Base-by-base conservation (phyloP, 1,140 invertebrate species). In the Linepithema humile region DNA sequence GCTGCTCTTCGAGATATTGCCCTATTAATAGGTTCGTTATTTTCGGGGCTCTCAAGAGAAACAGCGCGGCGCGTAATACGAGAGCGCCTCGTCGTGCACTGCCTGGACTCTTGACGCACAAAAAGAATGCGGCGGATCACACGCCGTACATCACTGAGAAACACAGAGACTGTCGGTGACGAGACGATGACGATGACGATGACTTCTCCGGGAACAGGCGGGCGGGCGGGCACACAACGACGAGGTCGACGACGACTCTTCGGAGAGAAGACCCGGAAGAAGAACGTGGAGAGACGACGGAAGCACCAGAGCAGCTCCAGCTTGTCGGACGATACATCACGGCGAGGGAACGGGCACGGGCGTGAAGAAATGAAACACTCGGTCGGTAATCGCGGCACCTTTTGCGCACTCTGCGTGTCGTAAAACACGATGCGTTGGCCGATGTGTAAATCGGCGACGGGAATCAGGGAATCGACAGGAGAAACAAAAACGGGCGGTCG, bases 1-100 rank as follows among this genome's bases (percentile, higher is more conserved):
- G 62, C 45, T n/a, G 89, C 86, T 12, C 43, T 45, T 45, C 85
- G 87, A 87, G 83, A 82, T 89, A 91, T 88, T 4, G 74, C 80
- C 69, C 86, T 90, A 91, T 91, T 88, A 86, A 90, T 90, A 91
- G 89, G 74, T 73, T 65, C 72, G 73, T 86, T 91, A 91, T 91
- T 90, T 80, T 91, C 78, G 75, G 83, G 82, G 53, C 53, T 85
- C 84, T 89, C 59, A n/a, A n/a, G n/a, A n/a, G 85, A 77, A 67
- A 78, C 82, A 67, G 64, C 83, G 75, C 59, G 75, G 67, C 17
- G n/a, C 17, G 12, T 5, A 29, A 17, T 45, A 17, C 5, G 55
- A 32, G 26, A 23, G 40, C 10, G 45, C 17, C 5, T n/a, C 20
- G 62, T 29, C 23, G 82, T 55, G 48, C 75, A 86, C 78, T 67